phyloP scores from a whole-genome alignment of 1,140 invertebrate species.

The Heliconius nattereri region DNA sequence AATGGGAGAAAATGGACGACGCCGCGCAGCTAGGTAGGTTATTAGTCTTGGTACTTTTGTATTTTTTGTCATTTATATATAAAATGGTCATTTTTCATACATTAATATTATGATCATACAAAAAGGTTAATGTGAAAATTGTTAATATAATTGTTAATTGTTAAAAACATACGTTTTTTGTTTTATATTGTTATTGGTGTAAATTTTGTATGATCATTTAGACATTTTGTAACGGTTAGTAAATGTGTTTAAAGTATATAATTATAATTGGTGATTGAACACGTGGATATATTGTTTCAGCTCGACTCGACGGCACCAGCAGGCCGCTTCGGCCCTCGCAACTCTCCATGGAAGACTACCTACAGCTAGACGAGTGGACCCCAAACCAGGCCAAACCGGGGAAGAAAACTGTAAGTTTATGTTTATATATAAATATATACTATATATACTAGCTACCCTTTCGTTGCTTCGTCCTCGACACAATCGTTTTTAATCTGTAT shows the following conservation, averaged over 20 bases:
- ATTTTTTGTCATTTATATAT: constrained; percentile 3
- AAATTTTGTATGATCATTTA: constrained; percentile 3
- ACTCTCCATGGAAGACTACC: constrained; percentile 93
- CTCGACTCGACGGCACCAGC: constrained; percentile 92
- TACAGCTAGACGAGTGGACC: constrained; percentile 91
- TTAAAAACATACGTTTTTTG: no score
- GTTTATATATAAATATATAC: neutral
- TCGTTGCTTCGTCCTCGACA: no score
- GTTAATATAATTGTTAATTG: no score
- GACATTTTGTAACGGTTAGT: neutral
- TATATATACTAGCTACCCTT: no score
- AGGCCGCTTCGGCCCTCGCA: constrained; percentile 82
- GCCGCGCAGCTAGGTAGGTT: constrained; percentile 84
- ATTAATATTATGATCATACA: constrained; percentile 3
- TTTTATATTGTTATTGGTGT: neutral
- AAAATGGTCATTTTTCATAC: neutral
- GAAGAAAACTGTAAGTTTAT: constrained; percentile 91
- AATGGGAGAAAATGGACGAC: constrained; percentile 85
- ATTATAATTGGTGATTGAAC: neutral
- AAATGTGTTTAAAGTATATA: neutral
- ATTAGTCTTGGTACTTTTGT: constrained; percentile 11
- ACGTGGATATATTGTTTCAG: constrained; percentile 83
- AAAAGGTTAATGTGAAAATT: neutral
- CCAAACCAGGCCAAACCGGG: constrained; percentile 85
- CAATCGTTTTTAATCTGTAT: no score